Evolutionary conservation across 2,797 vertebrate genomes (phyloP).

Genomic region (Rhyacichthys aspro): DNA sequence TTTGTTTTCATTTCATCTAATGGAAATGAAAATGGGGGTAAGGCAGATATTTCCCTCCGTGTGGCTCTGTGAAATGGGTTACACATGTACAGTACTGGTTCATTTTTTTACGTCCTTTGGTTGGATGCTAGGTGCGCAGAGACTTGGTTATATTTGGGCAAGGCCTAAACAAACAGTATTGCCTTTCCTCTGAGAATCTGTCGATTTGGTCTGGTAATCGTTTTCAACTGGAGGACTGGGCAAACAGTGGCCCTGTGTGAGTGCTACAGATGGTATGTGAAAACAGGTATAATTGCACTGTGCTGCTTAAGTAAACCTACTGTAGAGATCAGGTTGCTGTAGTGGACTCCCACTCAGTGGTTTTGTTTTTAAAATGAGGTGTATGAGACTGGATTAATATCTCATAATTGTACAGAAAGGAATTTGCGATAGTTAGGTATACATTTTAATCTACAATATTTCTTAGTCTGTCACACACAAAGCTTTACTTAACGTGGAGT

Average conservation of each 20-base stretch:
- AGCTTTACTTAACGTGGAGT: constrained; percentile 21
- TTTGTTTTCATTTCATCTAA: constrained; percentile 76
- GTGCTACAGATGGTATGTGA: constrained; percentile 61
- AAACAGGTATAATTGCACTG: constrained; percentile 67
- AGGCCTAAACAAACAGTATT: constrained; percentile 70
- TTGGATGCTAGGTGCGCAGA: constrained; percentile 25
- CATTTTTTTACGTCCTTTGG: constrained; percentile 60
- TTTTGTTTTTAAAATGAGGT: constrained; percentile 57
- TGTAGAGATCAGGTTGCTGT: constrained; percentile 53
- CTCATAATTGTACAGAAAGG: constrained; percentile 31
- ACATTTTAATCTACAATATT: constrained; percentile 6
- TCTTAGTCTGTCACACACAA: background rate
- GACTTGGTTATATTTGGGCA: constrained; percentile 35
- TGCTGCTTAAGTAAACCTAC: constrained; percentile 66
- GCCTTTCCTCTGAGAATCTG: constrained; percentile 55
- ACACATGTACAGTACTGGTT: constrained; percentile 70
- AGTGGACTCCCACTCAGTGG: constrained; percentile 34
- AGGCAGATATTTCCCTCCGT: constrained; percentile 72
- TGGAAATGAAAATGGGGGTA: constrained; percentile 64
- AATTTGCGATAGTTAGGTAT: constrained; percentile 37
- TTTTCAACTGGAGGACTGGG: constrained; percentile 47
- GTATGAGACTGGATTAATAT: constrained; percentile 42
- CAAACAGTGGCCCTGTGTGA: constrained; percentile 52
- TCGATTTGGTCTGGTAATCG: constrained; percentile 69
- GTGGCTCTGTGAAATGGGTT: constrained; percentile 72